Evolutionary conservation across 2,888 invertebrate genomes (phyloP).

Genomic region (Nasonia oneida): DNA sequence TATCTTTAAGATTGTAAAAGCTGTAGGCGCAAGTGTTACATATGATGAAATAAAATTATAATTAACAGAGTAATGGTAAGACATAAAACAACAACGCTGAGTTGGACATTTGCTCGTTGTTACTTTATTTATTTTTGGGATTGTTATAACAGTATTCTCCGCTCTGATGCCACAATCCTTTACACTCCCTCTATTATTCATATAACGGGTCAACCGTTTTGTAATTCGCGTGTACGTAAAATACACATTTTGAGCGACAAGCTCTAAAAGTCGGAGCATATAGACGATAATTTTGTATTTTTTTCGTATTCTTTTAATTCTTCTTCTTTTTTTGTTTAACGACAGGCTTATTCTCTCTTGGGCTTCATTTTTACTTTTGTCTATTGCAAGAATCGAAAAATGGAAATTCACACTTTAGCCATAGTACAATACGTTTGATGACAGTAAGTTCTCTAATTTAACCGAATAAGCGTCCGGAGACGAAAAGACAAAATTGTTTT

Average conservation of each 20-base stretch:
- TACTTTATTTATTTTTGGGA: conserved; percentile 61
- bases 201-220: background rate
- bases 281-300: conserved; percentile 52
- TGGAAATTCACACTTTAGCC: conserved; percentile 57
- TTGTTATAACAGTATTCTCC: conserved; percentile 56
- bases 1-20: conserved; percentile 20
- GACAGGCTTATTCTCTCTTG: conserved; percentile 64
- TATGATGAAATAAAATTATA: conserved; percentile 39
- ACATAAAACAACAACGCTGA: background rate
- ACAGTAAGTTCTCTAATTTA: conserved; percentile 60
- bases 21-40: conserved; percentile 46
- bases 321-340: conserved; percentile 35
- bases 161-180: conserved; percentile 10
- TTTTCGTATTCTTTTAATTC: conserved; percentile 26
- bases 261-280: conserved; percentile 45
- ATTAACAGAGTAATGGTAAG: conserved; percentile 36
- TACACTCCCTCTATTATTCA: background rate
- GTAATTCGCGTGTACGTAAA: conserved; percentile 37
- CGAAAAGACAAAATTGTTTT: conserved; percentile 49
- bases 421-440: conserved; percentile 55
- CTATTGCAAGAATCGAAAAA: conserved; percentile 62
- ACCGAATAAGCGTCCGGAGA: conserved; percentile 51
- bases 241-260: conserved; percentile 52
- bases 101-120: conserved; percentile 59
- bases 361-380: conserved; percentile 54